Base-by-base conservation (phyloP, 1,140 invertebrate species). In the Brachionus rubens region DNA sequence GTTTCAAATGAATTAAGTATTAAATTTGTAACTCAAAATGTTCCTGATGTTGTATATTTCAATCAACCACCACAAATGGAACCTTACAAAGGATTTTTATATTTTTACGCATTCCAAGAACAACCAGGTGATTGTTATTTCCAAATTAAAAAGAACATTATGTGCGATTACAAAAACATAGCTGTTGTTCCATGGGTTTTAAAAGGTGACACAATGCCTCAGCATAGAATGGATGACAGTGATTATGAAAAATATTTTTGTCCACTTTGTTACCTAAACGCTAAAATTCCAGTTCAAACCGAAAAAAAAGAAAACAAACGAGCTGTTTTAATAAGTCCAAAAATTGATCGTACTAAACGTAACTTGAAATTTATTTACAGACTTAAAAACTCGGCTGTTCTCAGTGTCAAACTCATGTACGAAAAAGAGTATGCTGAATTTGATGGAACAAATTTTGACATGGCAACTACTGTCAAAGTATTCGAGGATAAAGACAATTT, bases 1-100 rank as follows among this genome's bases (percentile, higher is more conserved):
- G 33, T n/a, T 12, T 72, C 68, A n/a, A 72, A 48, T 36, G 46
- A 72, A 41, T 16, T 72, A 40, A 48, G 41, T 72, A 46, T 72
- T 72, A 48, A 30, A 48, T 72, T 72, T 54, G 36, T 40, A 19
- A 50, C 68, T 12, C 68, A 72, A 19, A 12, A 28, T 12, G 30
- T 28, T 4, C 28, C 28, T 50, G 46, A 54, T 26, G 68, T 72
- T 0, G 68, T 72, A 3, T 72, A 30, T 41, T 36, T 54, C 24
- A 33, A 72, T 14, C 28, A 48, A 50, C 28, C 46, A 19, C 46
- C 46, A 16, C 46, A 72, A 36, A 26, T 72, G 16, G 30, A 72
- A 19, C 9, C 50, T 1, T 54, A 72, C 28, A 36, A 72, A 50
- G 68, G 68, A 3, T 72, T 72, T 41, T 19, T 36, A 3, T 72